Evolutionary conservation across 2,797 vertebrate species (phyloP).

Genomic region (Hypotaenidia okinawae): DNA sequence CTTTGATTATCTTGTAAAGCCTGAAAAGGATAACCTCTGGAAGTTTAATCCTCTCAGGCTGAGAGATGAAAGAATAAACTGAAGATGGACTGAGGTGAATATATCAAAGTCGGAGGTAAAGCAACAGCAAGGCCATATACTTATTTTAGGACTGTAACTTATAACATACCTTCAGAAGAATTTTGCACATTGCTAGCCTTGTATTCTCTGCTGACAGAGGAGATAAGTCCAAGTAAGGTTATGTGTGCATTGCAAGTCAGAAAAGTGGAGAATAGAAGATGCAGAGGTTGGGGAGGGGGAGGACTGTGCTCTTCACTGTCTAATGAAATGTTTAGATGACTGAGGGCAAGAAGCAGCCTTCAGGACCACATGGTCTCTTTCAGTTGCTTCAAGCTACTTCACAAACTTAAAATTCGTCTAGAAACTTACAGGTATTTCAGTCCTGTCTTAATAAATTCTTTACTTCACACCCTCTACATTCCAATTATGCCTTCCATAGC

Average conservation of each 20-base stretch:
- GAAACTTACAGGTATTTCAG: not conserved
- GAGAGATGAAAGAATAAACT: not conserved
- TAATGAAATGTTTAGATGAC: not conserved
- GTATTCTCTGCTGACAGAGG: not conserved
- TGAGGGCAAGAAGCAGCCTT: not conserved
- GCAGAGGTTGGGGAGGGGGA: fast-evolving
- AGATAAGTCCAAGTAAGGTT: not conserved
- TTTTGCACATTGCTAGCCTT: not conserved
- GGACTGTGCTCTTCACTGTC: not conserved
- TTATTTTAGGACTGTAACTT: not conserved
- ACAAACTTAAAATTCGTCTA: not conserved
- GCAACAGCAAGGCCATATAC: not conserved
- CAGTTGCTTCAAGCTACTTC: not conserved
- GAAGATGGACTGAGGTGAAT: not conserved
- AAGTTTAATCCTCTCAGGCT: not conserved
- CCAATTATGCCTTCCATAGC: not conserved
- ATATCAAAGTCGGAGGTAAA: not conserved
- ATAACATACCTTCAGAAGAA: not conserved
- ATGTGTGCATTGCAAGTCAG: not conserved
- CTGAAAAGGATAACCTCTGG: not conserved
- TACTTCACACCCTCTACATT: not conserved
- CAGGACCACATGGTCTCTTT: not conserved
- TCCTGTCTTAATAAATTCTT: not conserved
- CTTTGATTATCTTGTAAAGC: not conserved
- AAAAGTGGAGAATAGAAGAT: not conserved